These are phyloP conservation scores for Parasteatoda tepidariorum DNA, from an alignment of 1,140 invertebrate species.

Conservation along the genomic window DNA sequence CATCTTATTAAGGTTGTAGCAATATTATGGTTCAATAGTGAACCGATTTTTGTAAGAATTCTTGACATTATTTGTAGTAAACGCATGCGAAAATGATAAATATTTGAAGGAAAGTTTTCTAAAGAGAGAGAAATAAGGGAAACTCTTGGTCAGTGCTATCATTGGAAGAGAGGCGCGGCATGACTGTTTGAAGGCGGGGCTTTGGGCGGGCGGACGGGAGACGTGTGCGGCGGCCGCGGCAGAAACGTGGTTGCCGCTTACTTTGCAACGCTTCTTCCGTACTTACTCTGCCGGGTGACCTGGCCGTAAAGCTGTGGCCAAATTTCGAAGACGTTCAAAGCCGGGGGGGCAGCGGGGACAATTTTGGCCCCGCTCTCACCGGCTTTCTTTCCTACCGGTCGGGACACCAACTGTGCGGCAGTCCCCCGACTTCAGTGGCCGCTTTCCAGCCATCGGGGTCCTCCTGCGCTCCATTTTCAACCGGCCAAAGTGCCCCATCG, in stretches of 20 bases:
- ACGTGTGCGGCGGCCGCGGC: constrained; percentile 9
- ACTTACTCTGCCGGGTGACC: neutral
- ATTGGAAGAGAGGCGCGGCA: constrained; percentile 12
- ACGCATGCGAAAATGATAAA: too few relatives aligned
- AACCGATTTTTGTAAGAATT: too few relatives aligned
- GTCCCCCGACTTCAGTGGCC: constrained; percentile 59
- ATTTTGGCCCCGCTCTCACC: constrained; percentile 61
- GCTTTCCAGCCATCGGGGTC: constrained; percentile 62
- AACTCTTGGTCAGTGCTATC: neutral
- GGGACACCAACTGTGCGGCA: constrained; percentile 57
- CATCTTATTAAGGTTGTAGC: too few relatives aligned
- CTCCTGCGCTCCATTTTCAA: constrained; percentile 54
- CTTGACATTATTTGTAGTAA: too few relatives aligned
- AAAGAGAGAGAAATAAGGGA: neutral
- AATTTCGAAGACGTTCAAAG: constrained; percentile 61
- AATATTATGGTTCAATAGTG: too few relatives aligned
- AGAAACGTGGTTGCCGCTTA: constrained; percentile 31
- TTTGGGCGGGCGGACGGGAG: constrained; percentile 6
- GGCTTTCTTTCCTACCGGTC: constrained; percentile 60
- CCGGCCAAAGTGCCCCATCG: constrained; percentile 54
- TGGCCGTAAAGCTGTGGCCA: constrained; percentile 61
- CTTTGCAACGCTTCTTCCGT: neutral
- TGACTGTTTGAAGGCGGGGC: neutral
- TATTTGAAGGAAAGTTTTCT: too few relatives aligned
- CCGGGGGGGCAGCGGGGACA: constrained; percentile 61